phyloP scores from a whole-genome alignment of 2,113 vertebrate species.

The Octodon degus region DNA sequence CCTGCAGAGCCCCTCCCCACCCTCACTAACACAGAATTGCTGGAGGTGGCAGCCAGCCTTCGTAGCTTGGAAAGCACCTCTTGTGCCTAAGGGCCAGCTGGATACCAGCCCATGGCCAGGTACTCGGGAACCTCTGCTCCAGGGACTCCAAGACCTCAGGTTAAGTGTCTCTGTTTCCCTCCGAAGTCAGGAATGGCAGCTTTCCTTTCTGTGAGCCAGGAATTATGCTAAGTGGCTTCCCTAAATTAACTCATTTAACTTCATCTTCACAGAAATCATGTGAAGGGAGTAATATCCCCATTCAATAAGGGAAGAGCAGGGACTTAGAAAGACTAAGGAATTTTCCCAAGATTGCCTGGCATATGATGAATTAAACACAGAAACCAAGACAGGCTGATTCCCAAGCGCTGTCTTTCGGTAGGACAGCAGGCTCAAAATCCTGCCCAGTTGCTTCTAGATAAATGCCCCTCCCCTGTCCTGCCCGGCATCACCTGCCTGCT shows the following conservation, averaged over 20 bases:
- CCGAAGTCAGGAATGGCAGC: neutral
- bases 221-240: neutral
- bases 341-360: neutral
- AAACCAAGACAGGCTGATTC: neutral
- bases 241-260: neutral
- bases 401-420: neutral
- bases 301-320: neutral
- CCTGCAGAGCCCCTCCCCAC: neutral
- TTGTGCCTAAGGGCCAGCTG: neutral
- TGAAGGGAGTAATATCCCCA: neutral
- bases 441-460: neutral
- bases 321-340: neutral
- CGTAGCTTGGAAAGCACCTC: neutral
- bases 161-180: neutral
- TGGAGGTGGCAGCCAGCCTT: neutral
- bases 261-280: slow-evolving; percentile 23
- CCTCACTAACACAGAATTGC: neutral
- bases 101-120: neutral
- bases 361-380: neutral
- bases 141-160: neutral
- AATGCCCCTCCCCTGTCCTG: neutral
- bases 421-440: neutral
- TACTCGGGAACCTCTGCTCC: neutral
- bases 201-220: neutral
- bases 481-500: neutral